Evolutionary conservation across 92 coral and sea anemone species (phyloP), one percentile per base, ranked within the genome.

Genomic region (Heteractis magnifica): DNA sequence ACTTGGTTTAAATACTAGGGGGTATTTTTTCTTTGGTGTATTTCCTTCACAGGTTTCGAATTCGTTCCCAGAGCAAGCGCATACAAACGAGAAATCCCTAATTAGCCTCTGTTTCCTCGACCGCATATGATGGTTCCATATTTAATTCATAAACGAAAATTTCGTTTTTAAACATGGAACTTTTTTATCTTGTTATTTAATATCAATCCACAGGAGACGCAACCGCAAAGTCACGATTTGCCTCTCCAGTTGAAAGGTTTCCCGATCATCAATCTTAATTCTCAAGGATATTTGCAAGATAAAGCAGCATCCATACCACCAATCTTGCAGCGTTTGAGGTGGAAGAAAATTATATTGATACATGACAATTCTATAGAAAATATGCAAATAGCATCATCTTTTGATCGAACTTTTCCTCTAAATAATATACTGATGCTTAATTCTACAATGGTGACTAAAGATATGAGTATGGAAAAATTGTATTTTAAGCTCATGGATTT

Each of bases 311-410:
- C 83, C 13, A 78, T 85, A 11, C 78, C 88, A 16, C 88, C 83
- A 5, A 59, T 86, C 41, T 72, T 89, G 51, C 78, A 86, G 68
- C 52, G n/a, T 48, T 87, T 89, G 34, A 48, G 55, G 41, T 86
- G 86, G 85, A 86, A 79, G 72, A 89, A 86, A 56, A 78, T 86
- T n/a, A 86, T 78, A 8, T 72, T 86, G 20, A 78, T 89, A 19
- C 71, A 86, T 50, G 92, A 89, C 82, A 79, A 83, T 41, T 55
- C 90, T 3, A 77, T 82, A 8, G 84, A 86, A 14, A 86, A 85
- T 18, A 62, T 89, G 72, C 82, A 60, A 60, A 72, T 71, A 20
- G 72, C 90, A 56, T 56, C 84, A 12, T 73, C 79, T 75, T 85
- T 89, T 82, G 75, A 48, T 48, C 75, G 83, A 15, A 76, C 79